Evolutionary conservation across 1,140 invertebrate species (phyloP).

Genomic region (Rhagoletis zephyria): DNA sequence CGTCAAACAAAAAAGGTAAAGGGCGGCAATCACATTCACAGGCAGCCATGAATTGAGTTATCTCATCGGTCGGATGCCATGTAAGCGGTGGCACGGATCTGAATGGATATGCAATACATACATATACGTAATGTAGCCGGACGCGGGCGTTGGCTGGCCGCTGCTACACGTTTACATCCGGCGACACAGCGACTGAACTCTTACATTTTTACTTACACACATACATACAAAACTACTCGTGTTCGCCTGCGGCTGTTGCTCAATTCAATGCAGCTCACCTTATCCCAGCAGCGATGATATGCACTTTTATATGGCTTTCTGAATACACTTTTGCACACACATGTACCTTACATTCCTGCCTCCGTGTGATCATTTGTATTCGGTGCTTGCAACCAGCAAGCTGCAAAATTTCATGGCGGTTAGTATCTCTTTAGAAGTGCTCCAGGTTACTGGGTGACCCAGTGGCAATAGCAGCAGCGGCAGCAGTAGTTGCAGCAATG

Average conservation of each 20-base stretch:
- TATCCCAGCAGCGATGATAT: not conserved
- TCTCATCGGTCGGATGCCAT: not conserved
- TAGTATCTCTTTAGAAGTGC: constrained; percentile 61
- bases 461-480: constrained; percentile 59
- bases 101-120: constrained; percentile 3
- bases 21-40: not conserved
- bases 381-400: not conserved
- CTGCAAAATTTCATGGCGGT: not conserved
- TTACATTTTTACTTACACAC: not conserved
- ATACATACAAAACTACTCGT: not conserved
- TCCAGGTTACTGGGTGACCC: constrained; percentile 72
- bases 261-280: not conserved
- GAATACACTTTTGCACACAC: not conserved
- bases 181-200: not conserved
- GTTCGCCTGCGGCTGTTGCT: not conserved
- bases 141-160: constrained; percentile 19
- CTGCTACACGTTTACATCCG: not conserved
- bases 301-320: not conserved
- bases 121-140: not conserved
- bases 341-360: not conserved
- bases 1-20: not conserved
- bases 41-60: constrained; percentile 22
- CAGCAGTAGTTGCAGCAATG: constrained; percentile 60
- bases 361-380: not conserved
- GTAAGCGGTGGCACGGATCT: not conserved